Percentiles rank a stretch among this genome's conserved stretches.
These are phyloP conservation scores for Anoplopoma fimbria DNA, from an alignment of 2,113 vertebrate genomes.

Conservation along the genomic window DNA sequence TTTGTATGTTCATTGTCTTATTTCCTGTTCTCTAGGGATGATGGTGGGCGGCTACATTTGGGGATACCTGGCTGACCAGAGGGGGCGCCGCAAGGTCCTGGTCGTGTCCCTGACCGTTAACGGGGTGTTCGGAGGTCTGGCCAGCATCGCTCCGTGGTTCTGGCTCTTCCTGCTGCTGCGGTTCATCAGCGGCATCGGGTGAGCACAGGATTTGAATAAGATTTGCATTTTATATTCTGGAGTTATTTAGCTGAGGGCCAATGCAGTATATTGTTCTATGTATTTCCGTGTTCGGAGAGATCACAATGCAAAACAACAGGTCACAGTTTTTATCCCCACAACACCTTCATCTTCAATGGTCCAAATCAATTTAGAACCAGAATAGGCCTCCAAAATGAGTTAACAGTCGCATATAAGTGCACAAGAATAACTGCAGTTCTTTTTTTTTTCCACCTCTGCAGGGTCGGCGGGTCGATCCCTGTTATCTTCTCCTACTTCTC, in stretches of 20 bases:
- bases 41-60: conserved; percentile 86
- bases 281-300: neutral
- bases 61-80: conserved; percentile 84
- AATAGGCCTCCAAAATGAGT: neutral
- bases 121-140: conserved; percentile 80
- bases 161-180: conserved; percentile 84
- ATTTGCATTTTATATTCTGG: neutral
- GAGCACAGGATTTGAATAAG: conserved; percentile 9
- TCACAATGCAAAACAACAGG: neutral
- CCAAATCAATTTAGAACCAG: neutral
- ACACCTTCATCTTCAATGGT: neutral
- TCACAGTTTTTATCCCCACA: neutral
- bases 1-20: neutral
- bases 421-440: neutral
- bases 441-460: conserved; percentile 46
- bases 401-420: neutral
- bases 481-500: conserved; percentile 88
- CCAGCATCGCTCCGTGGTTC: conserved; percentile 78
- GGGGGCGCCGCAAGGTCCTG: conserved; percentile 78
- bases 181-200: conserved; percentile 85
- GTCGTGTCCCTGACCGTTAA: conserved; percentile 81
- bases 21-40: conserved; percentile 76
- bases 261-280: neutral
- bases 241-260: neutral
- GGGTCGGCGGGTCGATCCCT: conserved; percentile 85